Percentiles rank a stretch among this genome's conserved stretches.
phyloP scores from a whole-genome alignment of 2,113 vertebrate genomes.

The Ptilonorhynchus violaceus region DNA sequence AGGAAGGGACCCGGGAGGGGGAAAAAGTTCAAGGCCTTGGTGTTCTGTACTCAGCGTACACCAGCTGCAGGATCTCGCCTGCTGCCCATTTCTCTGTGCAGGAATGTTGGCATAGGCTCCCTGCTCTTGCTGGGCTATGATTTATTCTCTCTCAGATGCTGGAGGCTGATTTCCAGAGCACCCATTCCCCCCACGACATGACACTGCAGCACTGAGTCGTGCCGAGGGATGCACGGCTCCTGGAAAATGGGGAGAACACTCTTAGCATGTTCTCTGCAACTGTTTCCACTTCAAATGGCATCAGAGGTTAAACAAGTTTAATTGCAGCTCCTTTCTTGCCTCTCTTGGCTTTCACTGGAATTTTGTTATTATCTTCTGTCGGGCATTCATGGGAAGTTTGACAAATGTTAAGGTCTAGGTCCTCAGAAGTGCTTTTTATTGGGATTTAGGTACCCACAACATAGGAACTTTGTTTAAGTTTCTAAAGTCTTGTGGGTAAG shows the following conservation, averaged over 20 bases:
- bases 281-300: not conserved
- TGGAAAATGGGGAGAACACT: not conserved
- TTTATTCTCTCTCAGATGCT: conserved; percentile 24
- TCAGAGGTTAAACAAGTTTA: not conserved
- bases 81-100: conserved; percentile 6
- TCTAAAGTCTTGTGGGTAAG: not conserved
- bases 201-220: accelerated
- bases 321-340: not conserved
- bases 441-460: not conserved
- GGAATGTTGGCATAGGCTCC: not conserved
- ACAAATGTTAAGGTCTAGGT: not conserved
- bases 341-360: not conserved
- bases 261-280: not conserved
- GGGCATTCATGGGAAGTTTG: not conserved
- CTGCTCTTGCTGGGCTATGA: not conserved
- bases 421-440: not conserved
- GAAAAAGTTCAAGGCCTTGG: conserved; percentile 45
- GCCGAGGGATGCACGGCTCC: not conserved
- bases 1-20: conserved; percentile 19
- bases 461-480: not conserved
- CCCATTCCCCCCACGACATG: not conserved
- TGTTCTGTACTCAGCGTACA: not conserved
- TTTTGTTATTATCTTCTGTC: not conserved
- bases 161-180: not conserved
- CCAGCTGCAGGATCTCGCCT: conserved; percentile 18